Base-by-base conservation (phyloP, 2,797 vertebrate species). In the Micromesistius poutassou region DNA sequence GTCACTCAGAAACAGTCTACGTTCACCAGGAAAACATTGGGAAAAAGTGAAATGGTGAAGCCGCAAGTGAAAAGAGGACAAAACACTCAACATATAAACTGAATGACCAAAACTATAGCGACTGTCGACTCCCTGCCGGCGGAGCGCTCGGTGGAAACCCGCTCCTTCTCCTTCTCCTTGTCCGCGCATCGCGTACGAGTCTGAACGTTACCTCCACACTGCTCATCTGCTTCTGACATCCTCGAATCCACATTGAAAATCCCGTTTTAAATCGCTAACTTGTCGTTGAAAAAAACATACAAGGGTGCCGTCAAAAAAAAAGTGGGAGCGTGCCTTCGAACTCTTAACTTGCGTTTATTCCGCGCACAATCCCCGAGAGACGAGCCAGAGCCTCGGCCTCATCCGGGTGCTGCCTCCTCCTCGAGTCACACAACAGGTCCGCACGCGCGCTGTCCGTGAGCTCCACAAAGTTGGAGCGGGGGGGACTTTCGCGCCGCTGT, bases 221-320 rank as follows among this genome's bases (percentile, higher is more conserved):
- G 91, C 90, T 94, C 92, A 91, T 93, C 92, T 88, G 91, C 89
- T 86, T 90, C 91, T 88, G 92, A 91, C 94, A 95, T 95, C 88
- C 93, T 92, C 90, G 85, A 87, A 88, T 94, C 91, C 89, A 92
- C 94, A 94, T 94, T 78, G 92, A 95, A 93, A 38, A 90, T 82
- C 42, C 83, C 84, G 76, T 85, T 86, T 82, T 75, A 88, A 89
- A 89, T 76, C 87, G 85, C 88, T 91, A 90, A 84, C 87, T 86
- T 88, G 87, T 90, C 72, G 86, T 79, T 80, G 8, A 62, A 62
- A 62, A 62, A 62, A 62, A 62, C 55, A 62, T 77, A 79, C 75
- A 71, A 50, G 77, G 75, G 55, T 78, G 78, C 31, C 73, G n/a
- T 62, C 6, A 62, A 62, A 62, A 62, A 25, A 62, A 22, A 19